Percentiles rank a stretch among this genome's conserved stretches.
phyloP scores from a whole-genome alignment of 2,888 invertebrate species.

The Cataglyphis albicans region DNA sequence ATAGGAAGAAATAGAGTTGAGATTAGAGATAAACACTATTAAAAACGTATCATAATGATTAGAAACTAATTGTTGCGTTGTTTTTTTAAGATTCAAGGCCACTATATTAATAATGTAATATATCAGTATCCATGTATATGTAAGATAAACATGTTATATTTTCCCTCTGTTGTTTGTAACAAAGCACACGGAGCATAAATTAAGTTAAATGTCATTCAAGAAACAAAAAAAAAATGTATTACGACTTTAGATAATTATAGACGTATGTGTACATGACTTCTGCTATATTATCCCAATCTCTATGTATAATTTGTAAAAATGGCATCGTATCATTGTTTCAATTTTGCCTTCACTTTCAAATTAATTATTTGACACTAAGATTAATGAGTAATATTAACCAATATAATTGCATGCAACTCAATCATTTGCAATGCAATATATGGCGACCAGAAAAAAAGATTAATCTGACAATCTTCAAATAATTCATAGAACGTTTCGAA shows the following conservation, averaged over 20 bases:
- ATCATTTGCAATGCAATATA: not conserved
- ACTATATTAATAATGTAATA: constrained; percentile 72
- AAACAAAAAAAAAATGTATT: constrained; percentile 68
- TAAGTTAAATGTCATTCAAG: constrained; percentile 73
- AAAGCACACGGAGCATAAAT: constrained; percentile 69
- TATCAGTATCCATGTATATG: constrained; percentile 68
- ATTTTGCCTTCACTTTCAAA: constrained; percentile 12
- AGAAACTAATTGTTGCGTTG: constrained; percentile 75
- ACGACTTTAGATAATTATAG: constrained; percentile 75
- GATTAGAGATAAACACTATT: constrained; percentile 70
- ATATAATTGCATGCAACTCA: not conserved
- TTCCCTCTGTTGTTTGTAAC: constrained; percentile 67
- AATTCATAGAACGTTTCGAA: not conserved
- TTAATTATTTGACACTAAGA: not conserved
- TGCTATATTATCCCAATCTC: constrained; percentile 80
- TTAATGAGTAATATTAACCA: not conserved
- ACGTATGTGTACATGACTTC: constrained; percentile 81
- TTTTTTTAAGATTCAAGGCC: constrained; percentile 70
- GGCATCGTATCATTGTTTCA: constrained; percentile 78
- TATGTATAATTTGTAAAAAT: constrained; percentile 83
- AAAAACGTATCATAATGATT: constrained; percentile 67
- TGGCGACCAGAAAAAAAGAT: no score
- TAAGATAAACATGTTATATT: constrained; percentile 70
- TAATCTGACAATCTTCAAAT: not conserved
- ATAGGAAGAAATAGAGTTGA: constrained; percentile 68